Evolutionary conservation across 1,140 invertebrate species (phyloP).

Genomic region (Bombus breviceps): DNA sequence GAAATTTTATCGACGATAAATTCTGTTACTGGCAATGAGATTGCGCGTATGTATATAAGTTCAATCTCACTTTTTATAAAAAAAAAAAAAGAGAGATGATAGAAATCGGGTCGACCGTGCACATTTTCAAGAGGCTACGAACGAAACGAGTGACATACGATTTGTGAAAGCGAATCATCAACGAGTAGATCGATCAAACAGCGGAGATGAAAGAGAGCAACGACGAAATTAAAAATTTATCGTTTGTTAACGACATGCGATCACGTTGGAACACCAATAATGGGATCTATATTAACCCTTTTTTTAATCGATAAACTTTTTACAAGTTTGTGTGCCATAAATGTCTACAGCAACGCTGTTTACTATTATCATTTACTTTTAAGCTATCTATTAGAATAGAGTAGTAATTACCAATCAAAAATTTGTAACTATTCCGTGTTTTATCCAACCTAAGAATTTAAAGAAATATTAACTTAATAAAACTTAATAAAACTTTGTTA

Average conservation of each 20-base stretch:
- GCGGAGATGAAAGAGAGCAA: too few species aligned
- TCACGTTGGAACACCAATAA: too few species aligned
- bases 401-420: background rate
- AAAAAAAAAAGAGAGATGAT: too few species aligned
- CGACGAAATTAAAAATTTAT: background rate
- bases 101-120: background rate
- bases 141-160: background rate
- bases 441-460: background rate
- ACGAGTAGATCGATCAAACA: background rate
- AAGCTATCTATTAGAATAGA: background rate
- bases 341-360: too few species aligned
- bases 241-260: too few species aligned
- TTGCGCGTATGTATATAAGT: background rate
- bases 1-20: background rate
- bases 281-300: too few species aligned
- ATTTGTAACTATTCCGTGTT: background rate
- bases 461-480: background rate
- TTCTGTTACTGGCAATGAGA: too few species aligned
- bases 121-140: background rate
- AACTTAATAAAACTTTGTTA: too few species aligned
- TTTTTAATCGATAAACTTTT: too few species aligned
- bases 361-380: too few species aligned
- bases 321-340: too few species aligned
- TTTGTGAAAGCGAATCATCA: slow-evolving; percentile 8
- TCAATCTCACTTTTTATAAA: too few species aligned